Evolutionary conservation across 1,140 invertebrate species (phyloP).

Genomic region (Magallana gigas): DNA sequence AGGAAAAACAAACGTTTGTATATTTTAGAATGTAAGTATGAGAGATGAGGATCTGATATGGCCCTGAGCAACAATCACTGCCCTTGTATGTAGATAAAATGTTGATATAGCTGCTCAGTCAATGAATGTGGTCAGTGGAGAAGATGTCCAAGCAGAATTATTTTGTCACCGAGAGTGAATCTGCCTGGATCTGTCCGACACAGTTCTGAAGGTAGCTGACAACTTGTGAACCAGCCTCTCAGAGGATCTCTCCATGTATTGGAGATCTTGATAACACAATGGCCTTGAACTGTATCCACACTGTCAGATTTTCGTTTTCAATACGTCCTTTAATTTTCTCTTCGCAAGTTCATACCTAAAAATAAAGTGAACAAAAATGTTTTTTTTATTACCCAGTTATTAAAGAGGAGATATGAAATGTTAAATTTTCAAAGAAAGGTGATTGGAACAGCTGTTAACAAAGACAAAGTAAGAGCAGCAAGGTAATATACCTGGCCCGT

Average conservation of each 20-base stretch:
- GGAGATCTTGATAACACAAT: neutral
- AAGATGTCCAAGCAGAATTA: neutral
- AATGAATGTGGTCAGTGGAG: neutral
- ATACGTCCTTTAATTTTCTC: constrained; percentile 4
- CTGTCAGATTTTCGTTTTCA: constrained; percentile 15
- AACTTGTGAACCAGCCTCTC: neutral
- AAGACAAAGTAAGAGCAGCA: neutral
- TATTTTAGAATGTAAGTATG: too few relatives aligned
- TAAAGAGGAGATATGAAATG: too few relatives aligned
- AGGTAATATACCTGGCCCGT: constrained; percentile 83
- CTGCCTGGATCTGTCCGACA: neutral
- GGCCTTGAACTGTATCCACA: neutral
- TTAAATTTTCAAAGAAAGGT: too few relatives aligned
- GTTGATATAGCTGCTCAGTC: neutral
- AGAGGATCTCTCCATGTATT: neutral
- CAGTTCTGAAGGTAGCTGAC: neutral
- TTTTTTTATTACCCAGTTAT: too few relatives aligned
- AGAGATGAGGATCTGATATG: neutral
- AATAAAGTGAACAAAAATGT: neutral
- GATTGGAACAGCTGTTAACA: neutral
- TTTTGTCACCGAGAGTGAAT: too few relatives aligned
- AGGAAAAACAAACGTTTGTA: too few relatives aligned
- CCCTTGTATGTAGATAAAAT: constrained; percentile 13
- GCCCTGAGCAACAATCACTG: constrained; percentile 27
- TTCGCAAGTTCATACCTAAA: constrained; percentile 30